Percentiles rank a stretch among this genome's conserved stretches.
Conservation (phyloP, 2,888 invertebrate genomes). For the Balanococcus diminutus region DNA sequence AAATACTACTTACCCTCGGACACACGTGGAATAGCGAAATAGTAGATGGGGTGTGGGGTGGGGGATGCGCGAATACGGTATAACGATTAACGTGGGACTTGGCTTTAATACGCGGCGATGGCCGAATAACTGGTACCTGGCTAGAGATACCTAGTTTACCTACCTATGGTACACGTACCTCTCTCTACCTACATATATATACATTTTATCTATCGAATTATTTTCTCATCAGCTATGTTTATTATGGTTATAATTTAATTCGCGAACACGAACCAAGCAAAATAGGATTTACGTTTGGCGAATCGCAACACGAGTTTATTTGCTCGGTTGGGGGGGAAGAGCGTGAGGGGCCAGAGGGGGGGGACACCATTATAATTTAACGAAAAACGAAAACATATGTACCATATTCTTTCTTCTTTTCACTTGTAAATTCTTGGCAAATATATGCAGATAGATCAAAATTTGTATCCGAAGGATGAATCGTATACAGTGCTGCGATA, state of each 20-base stretch:
- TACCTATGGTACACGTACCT: too few species aligned
- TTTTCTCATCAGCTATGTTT: slow-evolving; percentile 36
- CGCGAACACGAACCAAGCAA: not conserved
- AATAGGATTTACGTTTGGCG: not conserved
- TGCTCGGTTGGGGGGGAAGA: too few species aligned
- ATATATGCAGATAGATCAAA: too few species aligned
- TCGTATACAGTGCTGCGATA: too few species aligned
- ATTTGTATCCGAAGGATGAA: too few species aligned
- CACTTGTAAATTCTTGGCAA: too few species aligned
- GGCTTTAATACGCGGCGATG: slow-evolving; percentile 3
- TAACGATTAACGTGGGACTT: slow-evolving; percentile 27
- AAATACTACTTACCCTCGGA: not conserved
- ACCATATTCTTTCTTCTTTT: too few species aligned
- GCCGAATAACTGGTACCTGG: not conserved
- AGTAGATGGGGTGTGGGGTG: not conserved
- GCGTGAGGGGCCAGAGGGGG: too few species aligned
- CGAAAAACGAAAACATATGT: too few species aligned
- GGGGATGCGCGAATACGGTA: not conserved
- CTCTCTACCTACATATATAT: too few species aligned
- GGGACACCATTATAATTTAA: too few species aligned
- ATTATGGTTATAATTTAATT: slow-evolving; percentile 30
- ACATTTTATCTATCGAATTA: slow-evolving; percentile 28
- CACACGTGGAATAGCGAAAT: not conserved
- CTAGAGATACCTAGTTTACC: too few species aligned
- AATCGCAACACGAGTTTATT: not conserved